Evolutionary conservation across 2,113 vertebrate species (phyloP).

Genomic region (Aleadryas rufinucha): DNA sequence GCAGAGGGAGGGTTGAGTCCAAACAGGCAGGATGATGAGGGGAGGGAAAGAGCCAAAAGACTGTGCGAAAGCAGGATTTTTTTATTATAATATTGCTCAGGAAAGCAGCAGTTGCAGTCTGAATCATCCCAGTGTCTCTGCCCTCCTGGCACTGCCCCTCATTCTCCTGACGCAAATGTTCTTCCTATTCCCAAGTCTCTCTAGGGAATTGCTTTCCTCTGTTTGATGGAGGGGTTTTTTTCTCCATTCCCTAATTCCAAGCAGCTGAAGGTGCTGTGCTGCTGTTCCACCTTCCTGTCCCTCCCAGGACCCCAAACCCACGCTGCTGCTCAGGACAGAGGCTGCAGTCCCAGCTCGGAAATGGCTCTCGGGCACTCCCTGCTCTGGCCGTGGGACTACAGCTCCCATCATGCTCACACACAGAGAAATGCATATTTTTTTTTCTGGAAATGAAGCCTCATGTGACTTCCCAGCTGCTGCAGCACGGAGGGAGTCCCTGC

Average conservation of each 20-base stretch:
- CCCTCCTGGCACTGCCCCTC: not conserved
- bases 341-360: not conserved
- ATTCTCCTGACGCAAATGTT: not conserved
- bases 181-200: not conserved
- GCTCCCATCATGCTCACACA: slow-evolving; percentile 16
- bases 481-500: not conserved
- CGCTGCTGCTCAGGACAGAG: accelerated
- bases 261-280: not conserved
- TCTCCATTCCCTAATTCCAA: not conserved
- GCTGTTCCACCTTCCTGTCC: not conserved
- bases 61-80: not conserved
- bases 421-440: not conserved
- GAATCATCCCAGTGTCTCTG: not conserved
- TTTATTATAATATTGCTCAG: not conserved
- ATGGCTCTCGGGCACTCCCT: not conserved
- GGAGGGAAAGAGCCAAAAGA: not conserved
- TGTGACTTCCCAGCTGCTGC: slow-evolving; percentile 23
- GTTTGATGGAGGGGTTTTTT: not conserved
- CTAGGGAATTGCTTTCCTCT: not conserved
- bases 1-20: not conserved
- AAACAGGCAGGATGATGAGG: not conserved
- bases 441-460: not conserved
- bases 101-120: not conserved
- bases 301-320: no score
- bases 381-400: not conserved